Evolutionary conservation across 2,113 vertebrate species (phyloP), one percentile per base, ranked within the genome.

Genomic region (Plecotus auritus): DNA sequence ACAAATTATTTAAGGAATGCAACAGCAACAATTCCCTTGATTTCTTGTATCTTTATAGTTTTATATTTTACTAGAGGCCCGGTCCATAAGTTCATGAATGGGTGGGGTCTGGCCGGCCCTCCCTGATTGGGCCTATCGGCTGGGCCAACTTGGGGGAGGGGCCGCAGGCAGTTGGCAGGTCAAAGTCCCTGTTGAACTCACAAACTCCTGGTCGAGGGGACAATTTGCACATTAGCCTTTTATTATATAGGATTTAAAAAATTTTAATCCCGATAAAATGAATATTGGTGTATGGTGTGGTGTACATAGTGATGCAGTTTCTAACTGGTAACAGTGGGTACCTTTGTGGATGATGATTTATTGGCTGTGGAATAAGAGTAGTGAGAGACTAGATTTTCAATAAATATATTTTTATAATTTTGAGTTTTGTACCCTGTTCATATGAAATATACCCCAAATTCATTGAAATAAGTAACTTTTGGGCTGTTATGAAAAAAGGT

Each of bases 21-120:
- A 49, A 83, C 2, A n/a, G 14, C n/a, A 90, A 61, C 9, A 35
- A n/a, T 1, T 11, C 17, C 35, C 16, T 66, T 64, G 30, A 47
- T 96, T 93, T 73, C 81, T 86, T 78, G 22, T 66, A 22, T 69
- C 61, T 88, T 64, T 90, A 72, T 32, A 37, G 16, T 37, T 91
- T 69, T 14, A 42, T n/a, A 66, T 70, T 56, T 45, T 51, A 11
- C 9, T 18, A 70, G 59, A 61, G 59, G 23, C 59, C 59, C 1
- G 0, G 10, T 61, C 4, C 26, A 61, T 61, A 10, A 28, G 28
- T 61, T 61, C 59, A 61, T 61, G 59, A 61, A 28, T 61, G 10
- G 59, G 59, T 28, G 26, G 26, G 23, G 4, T 61, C 56, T 0
- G 0, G 26, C 59, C 1, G 0, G 26, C 59, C 9, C 26, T 61